phyloP scores from a whole-genome alignment of 2,113 vertebrate species.

The Tragelaphus strepsiceros region DNA sequence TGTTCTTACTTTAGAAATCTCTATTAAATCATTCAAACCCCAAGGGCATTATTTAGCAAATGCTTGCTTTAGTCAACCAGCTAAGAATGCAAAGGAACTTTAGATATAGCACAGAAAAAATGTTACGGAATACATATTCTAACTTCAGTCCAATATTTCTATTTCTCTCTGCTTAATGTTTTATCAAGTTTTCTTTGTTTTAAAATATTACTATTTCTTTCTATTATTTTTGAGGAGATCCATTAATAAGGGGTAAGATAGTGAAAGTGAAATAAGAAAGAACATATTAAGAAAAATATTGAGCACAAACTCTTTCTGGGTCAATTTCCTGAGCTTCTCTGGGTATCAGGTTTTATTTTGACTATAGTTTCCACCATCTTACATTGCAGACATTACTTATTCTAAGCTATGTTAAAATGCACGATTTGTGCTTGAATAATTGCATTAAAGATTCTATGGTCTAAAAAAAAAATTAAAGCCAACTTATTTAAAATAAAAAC shows the following conservation, averaged over 20 bases:
- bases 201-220: neutral
- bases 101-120: neutral
- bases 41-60: neutral
- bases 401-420: neutral
- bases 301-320: neutral
- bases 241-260: neutral
- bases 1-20: neutral
- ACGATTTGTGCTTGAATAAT: neutral
- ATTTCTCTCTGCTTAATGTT: neutral
- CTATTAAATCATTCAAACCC: neutral
- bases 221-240: neutral
- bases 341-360: neutral
- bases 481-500: neutral
- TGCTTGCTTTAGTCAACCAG: neutral
- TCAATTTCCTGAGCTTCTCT: neutral
- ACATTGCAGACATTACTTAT: neutral
- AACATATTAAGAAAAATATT: neutral
- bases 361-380: neutral
- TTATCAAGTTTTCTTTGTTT: neutral
- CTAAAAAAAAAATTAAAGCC: neutral
- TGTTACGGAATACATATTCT: neutral
- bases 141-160: neutral
- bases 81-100: neutral
- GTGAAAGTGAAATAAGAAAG: neutral
- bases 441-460: neutral